phyloP scores from a whole-genome alignment of 2,888 invertebrate genomes.

The Napeogenes sylphis region DNA sequence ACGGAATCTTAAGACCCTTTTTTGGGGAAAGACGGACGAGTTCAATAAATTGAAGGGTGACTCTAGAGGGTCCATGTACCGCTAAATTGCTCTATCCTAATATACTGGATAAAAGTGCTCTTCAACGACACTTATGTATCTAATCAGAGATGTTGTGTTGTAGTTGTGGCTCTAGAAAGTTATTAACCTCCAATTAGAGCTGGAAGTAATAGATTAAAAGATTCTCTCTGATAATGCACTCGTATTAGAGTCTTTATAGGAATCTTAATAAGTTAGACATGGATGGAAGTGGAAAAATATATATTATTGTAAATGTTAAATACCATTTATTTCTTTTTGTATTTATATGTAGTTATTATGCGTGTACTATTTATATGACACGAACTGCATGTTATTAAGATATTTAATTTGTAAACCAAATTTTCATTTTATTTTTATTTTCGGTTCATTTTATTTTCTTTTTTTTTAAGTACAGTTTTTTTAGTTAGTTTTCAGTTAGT shows the following conservation, averaged over 20 bases:
- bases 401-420: slow-evolving; percentile 8
- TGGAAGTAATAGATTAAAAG: not conserved
- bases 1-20: slow-evolving; percentile 66
- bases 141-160: slow-evolving; percentile 20
- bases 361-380: not conserved
- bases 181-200: not conserved
- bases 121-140: slow-evolving; percentile 31
- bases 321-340: too few species aligned
- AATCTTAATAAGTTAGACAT: too few species aligned
- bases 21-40: slow-evolving; percentile 61
- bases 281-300: too few species aligned
- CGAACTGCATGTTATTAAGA: slow-evolving; percentile 1
- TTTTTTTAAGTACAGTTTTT: too few species aligned
- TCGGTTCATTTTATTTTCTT: too few species aligned
- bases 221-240: not conserved
- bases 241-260: not conserved
- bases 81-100: slow-evolving; percentile 37
- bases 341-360: too few species aligned
- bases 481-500: too few species aligned
- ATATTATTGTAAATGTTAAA: too few species aligned
- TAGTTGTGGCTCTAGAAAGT: not conserved
- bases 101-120: slow-evolving; percentile 30
- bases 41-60: slow-evolving; percentile 71
- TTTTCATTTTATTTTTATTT: too few species aligned
- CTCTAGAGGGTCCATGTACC: slow-evolving; percentile 33